These are phyloP conservation scores for Clinocottus analis DNA, from an alignment of 2,113 vertebrate species.

Conservation along the genomic window DNA sequence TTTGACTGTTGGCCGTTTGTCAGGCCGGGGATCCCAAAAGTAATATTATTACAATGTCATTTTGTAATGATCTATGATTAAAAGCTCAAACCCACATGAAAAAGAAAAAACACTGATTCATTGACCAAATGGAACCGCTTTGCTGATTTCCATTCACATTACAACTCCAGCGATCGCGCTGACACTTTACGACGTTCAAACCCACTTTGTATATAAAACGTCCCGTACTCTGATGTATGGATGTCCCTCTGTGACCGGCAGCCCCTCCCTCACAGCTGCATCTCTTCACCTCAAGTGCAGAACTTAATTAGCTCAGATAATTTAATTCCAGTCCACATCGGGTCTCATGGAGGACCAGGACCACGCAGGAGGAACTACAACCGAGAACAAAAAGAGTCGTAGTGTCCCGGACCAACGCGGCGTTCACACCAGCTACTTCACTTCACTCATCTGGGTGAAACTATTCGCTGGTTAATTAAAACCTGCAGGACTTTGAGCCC, in stretches of 20 bases:
- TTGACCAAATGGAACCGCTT: neutral
- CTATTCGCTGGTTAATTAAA: neutral
- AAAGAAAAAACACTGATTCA: constrained; percentile 1
- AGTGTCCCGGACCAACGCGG: neutral
- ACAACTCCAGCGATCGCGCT: neutral
- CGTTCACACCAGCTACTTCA: neutral
- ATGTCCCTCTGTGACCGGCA: neutral
- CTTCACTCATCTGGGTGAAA: neutral
- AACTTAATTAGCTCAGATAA: neutral
- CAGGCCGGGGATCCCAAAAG: neutral
- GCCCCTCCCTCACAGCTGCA: neutral
- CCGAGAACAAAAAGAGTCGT: too few species aligned
- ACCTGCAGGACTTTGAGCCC: neutral
- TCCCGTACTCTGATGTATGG: neutral
- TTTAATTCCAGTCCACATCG: neutral
- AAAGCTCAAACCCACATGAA: constrained; percentile 13
- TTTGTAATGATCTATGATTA: neutral
- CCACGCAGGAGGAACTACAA: neutral
- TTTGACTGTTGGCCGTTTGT: neutral
- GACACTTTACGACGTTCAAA: neutral
- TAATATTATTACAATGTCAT: neutral
- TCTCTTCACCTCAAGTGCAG: neutral
- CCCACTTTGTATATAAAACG: neutral
- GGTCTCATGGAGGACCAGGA: neutral
- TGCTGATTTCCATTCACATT: neutral